A percentile compares a stretch with the other conserved stretches of the same genome.
These are phyloP conservation scores for Prietella phreatophila DNA, from an alignment of 2,113 vertebrate genomes.

Conservation along the genomic window DNA sequence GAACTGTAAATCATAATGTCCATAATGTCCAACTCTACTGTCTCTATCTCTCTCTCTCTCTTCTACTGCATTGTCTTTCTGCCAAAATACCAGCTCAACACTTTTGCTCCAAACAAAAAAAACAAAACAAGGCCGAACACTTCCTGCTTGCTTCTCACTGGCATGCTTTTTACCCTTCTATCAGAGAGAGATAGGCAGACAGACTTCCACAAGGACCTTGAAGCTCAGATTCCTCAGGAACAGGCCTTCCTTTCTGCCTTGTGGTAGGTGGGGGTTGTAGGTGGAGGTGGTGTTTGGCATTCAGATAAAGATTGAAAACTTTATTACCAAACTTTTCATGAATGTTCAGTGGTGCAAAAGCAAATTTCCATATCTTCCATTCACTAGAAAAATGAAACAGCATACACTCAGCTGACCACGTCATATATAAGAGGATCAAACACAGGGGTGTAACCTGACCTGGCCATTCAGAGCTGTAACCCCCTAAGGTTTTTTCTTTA, in stretches of 20 bases:
- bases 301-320: background rate
- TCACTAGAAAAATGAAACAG: background rate
- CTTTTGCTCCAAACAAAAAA: background rate
- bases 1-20: background rate
- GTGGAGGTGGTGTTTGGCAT: background rate
- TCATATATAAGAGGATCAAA: background rate
- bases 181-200: slow-evolving; percentile 34
- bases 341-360: background rate
- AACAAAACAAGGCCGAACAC: background rate
- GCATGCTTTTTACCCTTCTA: slow-evolving; percentile 31
- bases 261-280: background rate
- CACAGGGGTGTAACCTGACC: no score
- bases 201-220: slow-evolving; percentile 30
- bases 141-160: slow-evolving; percentile 17
- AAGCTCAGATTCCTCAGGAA: slow-evolving; percentile 34
- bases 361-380: background rate
- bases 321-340: background rate
- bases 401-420: background rate
- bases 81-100: background rate
- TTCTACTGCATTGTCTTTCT: background rate
- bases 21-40: background rate
- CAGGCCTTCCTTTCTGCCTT: slow-evolving; percentile 29
- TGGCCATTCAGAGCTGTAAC: no score
- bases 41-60: background rate
- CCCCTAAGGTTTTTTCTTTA: no score